Evolutionary conservation across 2,888 invertebrate species (phyloP).

Genomic region (Calliphora vomitoria): DNA sequence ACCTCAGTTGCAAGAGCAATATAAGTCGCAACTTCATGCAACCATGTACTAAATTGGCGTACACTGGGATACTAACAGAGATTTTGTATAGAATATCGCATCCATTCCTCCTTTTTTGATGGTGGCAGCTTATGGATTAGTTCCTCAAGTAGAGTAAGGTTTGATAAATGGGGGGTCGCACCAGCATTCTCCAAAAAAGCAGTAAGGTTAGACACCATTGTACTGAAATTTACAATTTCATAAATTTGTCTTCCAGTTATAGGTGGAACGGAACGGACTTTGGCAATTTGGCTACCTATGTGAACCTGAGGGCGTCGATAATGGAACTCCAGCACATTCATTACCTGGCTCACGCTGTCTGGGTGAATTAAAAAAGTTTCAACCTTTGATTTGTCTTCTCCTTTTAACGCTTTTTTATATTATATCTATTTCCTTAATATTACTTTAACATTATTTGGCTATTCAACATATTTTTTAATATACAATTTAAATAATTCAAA

Average conservation of each 20-base stretch:
- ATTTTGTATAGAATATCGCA: conserved; percentile 25
- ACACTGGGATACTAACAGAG: conserved; percentile 33
- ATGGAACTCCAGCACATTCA: conserved; percentile 70
- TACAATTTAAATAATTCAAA: no score
- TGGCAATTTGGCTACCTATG: conserved; percentile 33
- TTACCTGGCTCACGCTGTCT: conserved; percentile 62
- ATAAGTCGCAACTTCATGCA: conserved; percentile 52
- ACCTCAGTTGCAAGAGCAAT: conserved; percentile 33
- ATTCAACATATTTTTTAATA: no score
- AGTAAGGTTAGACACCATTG: conserved; percentile 28
- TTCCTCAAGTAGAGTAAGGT: conserved; percentile 31
- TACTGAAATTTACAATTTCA: conserved; percentile 32
- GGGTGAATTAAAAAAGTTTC: conserved; percentile 72
- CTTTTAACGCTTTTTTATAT: conserved; percentile 69
- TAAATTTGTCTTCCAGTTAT: conserved; percentile 19
- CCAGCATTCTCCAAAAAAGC: conserved; percentile 6
- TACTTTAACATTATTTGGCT: no score
- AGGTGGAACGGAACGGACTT: conserved; percentile 15
- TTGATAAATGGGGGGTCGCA: conserved; percentile 28
- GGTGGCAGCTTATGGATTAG: conserved; percentile 34
- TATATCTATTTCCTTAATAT: no score
- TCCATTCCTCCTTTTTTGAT: conserved; percentile 16
- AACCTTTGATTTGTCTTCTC: conserved; percentile 67
- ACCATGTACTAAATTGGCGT: conserved; percentile 30
- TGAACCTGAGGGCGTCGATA: conserved; percentile 72